Conservation (phyloP, 1,140 invertebrate species). For the Eciton burchellii region DNA sequence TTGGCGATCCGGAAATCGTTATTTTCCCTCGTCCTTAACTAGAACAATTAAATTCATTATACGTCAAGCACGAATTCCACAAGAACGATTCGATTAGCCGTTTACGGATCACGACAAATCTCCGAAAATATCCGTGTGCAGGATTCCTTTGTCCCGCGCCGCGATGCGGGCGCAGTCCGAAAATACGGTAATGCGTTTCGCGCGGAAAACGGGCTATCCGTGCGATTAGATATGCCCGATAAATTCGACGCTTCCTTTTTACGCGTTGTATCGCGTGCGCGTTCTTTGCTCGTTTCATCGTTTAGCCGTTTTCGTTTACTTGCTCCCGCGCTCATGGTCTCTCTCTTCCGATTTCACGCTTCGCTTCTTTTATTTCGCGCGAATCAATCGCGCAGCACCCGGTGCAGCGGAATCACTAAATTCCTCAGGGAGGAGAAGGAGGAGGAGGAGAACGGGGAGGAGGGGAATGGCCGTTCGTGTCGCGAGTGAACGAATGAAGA, state of each 20-base stretch:
- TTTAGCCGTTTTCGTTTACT: conserved; percentile 25
- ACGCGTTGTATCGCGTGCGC: neutral
- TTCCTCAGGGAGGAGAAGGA: conserved; percentile 14
- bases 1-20: neutral
- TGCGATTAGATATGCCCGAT: conserved; percentile 7
- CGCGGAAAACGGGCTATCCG: neutral
- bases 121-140: too few species aligned
- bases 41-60: neutral
- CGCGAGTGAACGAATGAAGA: conserved; percentile 46
- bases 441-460: too few species aligned
- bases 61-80: neutral
- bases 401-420: conserved; percentile 35
- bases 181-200: neutral
- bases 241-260: conserved; percentile 17
- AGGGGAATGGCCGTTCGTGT: conserved; percentile 17
- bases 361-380: conserved; percentile 33
- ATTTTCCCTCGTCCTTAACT: neutral
- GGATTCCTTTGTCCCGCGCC: too few species aligned
- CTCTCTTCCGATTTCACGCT: conserved; percentile 23
- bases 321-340: neutral
- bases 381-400: conserved; percentile 40
- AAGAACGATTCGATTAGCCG: neutral
- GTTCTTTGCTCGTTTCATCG: neutral
- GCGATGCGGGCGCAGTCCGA: neutral
- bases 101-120: too few species aligned